Percentiles rank a stretch among this genome's conserved stretches.
phyloP scores from a whole-genome alignment of 2,888 invertebrate species.

The Harpagoxenus sublaevis region DNA sequence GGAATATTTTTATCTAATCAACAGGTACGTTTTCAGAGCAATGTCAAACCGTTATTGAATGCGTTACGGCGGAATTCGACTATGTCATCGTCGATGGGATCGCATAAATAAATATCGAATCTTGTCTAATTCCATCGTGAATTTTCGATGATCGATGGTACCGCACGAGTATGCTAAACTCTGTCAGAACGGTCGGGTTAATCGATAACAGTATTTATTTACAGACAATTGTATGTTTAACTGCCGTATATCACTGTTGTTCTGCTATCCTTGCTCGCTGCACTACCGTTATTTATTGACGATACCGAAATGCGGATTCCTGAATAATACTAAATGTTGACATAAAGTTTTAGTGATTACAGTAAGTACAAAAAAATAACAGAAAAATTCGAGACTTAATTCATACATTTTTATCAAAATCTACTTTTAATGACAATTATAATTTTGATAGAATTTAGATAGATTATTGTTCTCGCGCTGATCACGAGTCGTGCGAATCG shows the following conservation, averaged over 20 bases:
- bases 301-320: slow-evolving; percentile 11
- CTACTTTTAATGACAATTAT: not conserved
- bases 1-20: slow-evolving; percentile 51
- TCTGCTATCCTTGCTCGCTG: slow-evolving; percentile 23
- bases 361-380: not conserved
- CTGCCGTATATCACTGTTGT: slow-evolving; percentile 44
- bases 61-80: not conserved
- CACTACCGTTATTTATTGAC: slow-evolving; percentile 42
- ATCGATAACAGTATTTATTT: slow-evolving; percentile 55
- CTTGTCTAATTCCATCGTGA: slow-evolving; percentile 42
- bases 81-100: not conserved
- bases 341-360: slow-evolving; percentile 13
- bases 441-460: not conserved
- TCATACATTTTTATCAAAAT: not conserved
- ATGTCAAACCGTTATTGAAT: slow-evolving; percentile 20
- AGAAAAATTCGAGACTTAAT: not conserved
- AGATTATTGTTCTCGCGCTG: not conserved
- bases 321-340: slow-evolving; percentile 25
- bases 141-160: slow-evolving; percentile 49
- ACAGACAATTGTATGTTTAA: slow-evolving; percentile 54
- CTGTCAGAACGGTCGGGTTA: slow-evolving; percentile 18
- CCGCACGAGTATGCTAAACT: slow-evolving; percentile 21
- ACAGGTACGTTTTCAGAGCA: slow-evolving; percentile 30
- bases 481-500: not conserved
- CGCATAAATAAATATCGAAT: slow-evolving; percentile 42